phyloP scores from a whole-genome alignment of 2,888 invertebrate genomes.

The Steromphala cineraria region DNA sequence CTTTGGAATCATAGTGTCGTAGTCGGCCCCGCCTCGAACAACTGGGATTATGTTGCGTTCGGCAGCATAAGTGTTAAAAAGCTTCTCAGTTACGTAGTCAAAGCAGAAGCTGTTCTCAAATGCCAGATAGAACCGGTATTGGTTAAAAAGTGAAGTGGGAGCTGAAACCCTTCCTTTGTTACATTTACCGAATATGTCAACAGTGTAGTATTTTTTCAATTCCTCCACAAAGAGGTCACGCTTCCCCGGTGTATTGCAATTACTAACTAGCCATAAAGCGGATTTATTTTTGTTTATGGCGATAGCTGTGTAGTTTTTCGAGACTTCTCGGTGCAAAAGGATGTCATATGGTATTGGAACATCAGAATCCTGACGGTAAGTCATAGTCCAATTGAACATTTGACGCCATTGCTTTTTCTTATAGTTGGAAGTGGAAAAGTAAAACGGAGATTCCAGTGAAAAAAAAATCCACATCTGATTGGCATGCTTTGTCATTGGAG shows the following conservation, averaged over 20 bases:
- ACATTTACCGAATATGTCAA: neutral
- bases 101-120: neutral
- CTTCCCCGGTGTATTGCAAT: neutral
- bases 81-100: neutral
- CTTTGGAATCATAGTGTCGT: neutral
- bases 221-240: neutral
- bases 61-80: neutral
- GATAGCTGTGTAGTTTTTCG: neutral
- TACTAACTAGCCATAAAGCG: neutral
- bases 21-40: neutral
- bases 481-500: neutral
- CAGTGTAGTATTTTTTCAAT: neutral
- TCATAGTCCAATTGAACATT: slow-evolving; percentile 9
- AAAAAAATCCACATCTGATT: neutral
- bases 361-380: neutral
- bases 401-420: neutral
- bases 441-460: neutral
- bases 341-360: neutral
- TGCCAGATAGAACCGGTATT: neutral
- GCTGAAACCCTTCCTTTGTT: no score
- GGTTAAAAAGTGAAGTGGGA: neutral
- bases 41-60: neutral
- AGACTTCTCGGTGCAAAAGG: neutral
- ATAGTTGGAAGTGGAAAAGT: neutral
- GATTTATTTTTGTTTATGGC: neutral